phyloP scores from a whole-genome alignment of 2,888 invertebrate species.

The Cerceris rybyensis region DNA sequence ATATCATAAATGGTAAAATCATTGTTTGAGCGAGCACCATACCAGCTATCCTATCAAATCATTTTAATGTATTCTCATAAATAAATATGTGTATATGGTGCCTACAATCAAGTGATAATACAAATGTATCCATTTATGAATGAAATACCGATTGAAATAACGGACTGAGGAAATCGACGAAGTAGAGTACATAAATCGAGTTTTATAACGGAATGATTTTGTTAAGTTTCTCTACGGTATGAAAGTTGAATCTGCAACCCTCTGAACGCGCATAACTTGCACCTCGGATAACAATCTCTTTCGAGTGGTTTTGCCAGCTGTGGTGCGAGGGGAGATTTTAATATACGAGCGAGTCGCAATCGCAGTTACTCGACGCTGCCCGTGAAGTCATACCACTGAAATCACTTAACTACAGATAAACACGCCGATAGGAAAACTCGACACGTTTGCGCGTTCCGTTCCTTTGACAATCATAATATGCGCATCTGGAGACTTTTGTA shows the following conservation, averaged over 20 bases:
- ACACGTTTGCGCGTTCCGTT: slow-evolving; percentile 32
- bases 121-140: not conserved
- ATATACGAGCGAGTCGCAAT: slow-evolving; percentile 48
- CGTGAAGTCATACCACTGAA: slow-evolving; percentile 37
- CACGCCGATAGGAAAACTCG: slow-evolving; percentile 43
- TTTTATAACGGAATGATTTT: not conserved
- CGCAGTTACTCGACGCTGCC: slow-evolving; percentile 34
- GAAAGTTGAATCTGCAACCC: slow-evolving; percentile 32
- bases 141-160: not conserved
- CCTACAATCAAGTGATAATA: not conserved
- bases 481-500: slow-evolving; percentile 25
- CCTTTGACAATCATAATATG: slow-evolving; percentile 22
- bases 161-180: too few species aligned
- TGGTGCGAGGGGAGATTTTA: slow-evolving; percentile 49
- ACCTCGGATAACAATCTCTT: slow-evolving; percentile 54
- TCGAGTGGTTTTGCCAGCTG: slow-evolving; percentile 47
- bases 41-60: not conserved
- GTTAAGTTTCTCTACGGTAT: not conserved
- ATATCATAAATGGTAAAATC: too few species aligned
- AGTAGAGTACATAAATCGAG: too few species aligned
- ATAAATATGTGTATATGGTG: not conserved
- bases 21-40: too few species aligned
- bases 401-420: slow-evolving; percentile 46
- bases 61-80: too few species aligned
- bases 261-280: slow-evolving; percentile 41